These are phyloP conservation scores for Oasisia sp. DNA, from an alignment of 2,888 invertebrate genomes.

Conservation along the genomic window DNA sequence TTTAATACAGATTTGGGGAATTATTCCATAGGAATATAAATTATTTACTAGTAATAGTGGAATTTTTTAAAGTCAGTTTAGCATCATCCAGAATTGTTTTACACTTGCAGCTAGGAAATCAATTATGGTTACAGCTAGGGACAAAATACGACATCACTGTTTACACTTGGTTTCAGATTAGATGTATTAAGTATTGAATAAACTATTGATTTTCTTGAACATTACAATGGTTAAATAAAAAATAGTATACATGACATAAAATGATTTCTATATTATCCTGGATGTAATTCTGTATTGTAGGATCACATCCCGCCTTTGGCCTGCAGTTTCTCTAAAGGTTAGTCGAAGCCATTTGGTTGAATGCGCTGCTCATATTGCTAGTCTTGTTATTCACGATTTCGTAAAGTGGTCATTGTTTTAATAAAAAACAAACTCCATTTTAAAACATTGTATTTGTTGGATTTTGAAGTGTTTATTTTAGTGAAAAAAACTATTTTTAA, in stretches of 20 bases:
- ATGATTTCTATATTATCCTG: background rate
- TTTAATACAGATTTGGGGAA: too few relatives aligned
- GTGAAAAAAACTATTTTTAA: background rate
- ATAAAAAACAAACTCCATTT: background rate
- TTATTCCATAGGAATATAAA: too few relatives aligned
- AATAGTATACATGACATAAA: background rate
- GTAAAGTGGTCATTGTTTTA: background rate
- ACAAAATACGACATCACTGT: too few relatives aligned
- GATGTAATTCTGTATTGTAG: slow-evolving; percentile 26
- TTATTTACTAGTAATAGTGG: too few relatives aligned
- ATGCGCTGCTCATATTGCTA: background rate
- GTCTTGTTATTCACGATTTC: background rate
- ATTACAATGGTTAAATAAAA: background rate
- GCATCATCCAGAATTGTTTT: too few relatives aligned
- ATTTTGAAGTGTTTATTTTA: background rate
- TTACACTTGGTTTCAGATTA: background rate
- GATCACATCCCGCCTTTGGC: slow-evolving; percentile 46
- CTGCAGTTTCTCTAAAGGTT: slow-evolving; percentile 71
- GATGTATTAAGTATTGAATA: background rate
- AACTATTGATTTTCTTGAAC: background rate
- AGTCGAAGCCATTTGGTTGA: slow-evolving; percentile 21
- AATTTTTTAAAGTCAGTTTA: too few relatives aligned
- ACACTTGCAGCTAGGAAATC: too few relatives aligned
- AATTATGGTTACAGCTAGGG: too few relatives aligned
- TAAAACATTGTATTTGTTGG: background rate